phyloP scores from a whole-genome alignment of 2,888 invertebrate species.

The Philopedon plagiatum region DNA sequence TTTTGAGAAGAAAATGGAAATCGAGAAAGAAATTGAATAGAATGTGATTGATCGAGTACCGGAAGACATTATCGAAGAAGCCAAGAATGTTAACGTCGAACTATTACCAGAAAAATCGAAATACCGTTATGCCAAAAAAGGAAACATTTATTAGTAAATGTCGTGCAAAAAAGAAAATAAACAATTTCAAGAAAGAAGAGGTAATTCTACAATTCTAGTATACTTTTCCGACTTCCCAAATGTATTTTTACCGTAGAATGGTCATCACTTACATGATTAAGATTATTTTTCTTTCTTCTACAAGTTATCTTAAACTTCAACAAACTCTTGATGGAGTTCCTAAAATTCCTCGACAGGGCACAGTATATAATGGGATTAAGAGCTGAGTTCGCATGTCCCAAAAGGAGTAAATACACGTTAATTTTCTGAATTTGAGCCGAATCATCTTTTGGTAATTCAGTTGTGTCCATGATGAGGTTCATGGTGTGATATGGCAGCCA shows the following conservation, averaged over 20 bases:
- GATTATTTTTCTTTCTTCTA: constrained; percentile 51
- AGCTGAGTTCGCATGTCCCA: constrained; percentile 84
- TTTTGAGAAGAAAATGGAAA: too few relatives aligned
- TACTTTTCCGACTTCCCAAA: too few relatives aligned
- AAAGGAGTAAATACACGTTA: constrained; percentile 77
- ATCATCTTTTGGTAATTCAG: constrained; percentile 52
- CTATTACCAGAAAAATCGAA: too few relatives aligned
- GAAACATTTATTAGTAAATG: too few relatives aligned
- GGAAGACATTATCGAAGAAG: too few relatives aligned
- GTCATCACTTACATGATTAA: constrained; percentile 48
- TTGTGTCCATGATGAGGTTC: constrained; percentile 77
- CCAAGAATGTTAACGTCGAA: too few relatives aligned
- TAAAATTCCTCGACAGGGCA: constrained; percentile 81
- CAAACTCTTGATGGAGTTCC: constrained; percentile 76
- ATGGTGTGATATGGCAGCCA: constrained; percentile 85
- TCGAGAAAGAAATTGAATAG: too few relatives aligned
- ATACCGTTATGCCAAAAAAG: too few relatives aligned
- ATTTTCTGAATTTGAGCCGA: constrained; percentile 63
- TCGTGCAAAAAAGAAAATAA: too few relatives aligned
- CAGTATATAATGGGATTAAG: constrained; percentile 85
- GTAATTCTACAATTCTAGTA: too few relatives aligned
- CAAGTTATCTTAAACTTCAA: constrained; percentile 63
- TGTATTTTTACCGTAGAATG: background rate
- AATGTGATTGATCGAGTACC: too few relatives aligned
- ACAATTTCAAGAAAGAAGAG: too few relatives aligned